These are phyloP conservation scores for Danio tinwini DNA, from an alignment of 2,797 vertebrate genomes.

Conservation along the genomic window DNA sequence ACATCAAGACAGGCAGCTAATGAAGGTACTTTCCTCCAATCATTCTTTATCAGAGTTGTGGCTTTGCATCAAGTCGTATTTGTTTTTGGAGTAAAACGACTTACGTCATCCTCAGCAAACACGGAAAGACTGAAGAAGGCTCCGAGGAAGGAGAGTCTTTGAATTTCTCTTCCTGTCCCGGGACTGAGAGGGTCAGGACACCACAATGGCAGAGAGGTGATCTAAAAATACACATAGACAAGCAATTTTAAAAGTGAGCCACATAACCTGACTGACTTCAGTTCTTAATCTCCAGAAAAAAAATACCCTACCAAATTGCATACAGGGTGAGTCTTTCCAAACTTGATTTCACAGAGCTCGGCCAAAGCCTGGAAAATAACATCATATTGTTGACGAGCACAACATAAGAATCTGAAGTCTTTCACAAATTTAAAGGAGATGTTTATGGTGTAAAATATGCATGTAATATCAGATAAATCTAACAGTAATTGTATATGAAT, in stretches of 20 bases:
- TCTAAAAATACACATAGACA: constrained; percentile 71
- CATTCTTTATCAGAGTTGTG: background rate
- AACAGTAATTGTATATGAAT: background rate
- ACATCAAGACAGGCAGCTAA: constrained; percentile 5
- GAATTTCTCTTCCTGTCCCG: constrained; percentile 92
- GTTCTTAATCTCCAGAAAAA: background rate
- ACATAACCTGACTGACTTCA: background rate
- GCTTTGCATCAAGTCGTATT: background rate
- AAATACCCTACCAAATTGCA: constrained; percentile 90
- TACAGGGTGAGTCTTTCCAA: constrained; percentile 94
- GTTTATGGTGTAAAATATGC: constrained; percentile 1
- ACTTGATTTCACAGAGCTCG: constrained; percentile 98
- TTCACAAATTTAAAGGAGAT: background rate
- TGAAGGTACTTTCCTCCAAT: background rate
- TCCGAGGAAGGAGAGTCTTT: constrained; percentile 94
- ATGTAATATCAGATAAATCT: constrained; percentile 2
- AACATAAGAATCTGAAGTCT: constrained; percentile 16
- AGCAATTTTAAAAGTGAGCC: constrained; percentile 9
- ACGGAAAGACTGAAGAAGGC: constrained; percentile 96
- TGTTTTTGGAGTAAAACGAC: constrained; percentile 63
- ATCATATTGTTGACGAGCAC: constrained; percentile 31
- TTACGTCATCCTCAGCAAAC: constrained; percentile 97
- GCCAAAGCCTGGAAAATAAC: constrained; percentile 86
- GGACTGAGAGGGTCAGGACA: constrained; percentile 92
- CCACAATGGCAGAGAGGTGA: constrained; percentile 91